Evolutionary conservation across 2,888 invertebrate genomes (phyloP), one percentile per base, ranked within the genome.

Genomic region (Unio delphinus): DNA sequence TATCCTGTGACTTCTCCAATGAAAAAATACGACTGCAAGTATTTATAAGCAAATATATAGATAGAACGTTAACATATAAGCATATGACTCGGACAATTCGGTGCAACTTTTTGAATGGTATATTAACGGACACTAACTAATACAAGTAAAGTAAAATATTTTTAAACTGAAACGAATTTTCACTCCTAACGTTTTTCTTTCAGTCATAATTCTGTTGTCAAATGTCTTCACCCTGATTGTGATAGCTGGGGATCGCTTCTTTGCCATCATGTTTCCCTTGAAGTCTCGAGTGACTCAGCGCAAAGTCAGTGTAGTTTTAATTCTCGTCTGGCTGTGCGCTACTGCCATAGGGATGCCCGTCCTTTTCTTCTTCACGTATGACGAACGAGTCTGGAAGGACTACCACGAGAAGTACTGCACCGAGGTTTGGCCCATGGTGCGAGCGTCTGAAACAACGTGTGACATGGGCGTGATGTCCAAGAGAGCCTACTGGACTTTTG

Each of bases 221-320:
- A 86, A 85, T 61, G 80, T 83, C 65, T 83, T 86, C 67, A 86
- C 85, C 8, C 70, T 86, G 67, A 76, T 84, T 67, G 85, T 83
- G 18, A 81, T 86, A 20, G 86, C 85, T 4, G 79, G 85, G 0
- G 86, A 86, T 72, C 79, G 86, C 26, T 86, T 86, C 73, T 85
- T 85, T 67, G 85, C 86, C 74, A 84, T 86, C 61, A 82, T 86
- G 73, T 86, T 83, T 64, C 86, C 86, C 0, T 72, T 86, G 72
- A 83, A 83, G 71, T 79, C 85, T 55, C 80, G 84, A 11, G 81
- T 84, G 26, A 85, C 83, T 7, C 78, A 83, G 54, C 76, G 85
- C 1, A 80, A 79, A 72, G 82, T 86, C 54, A 80, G 82, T 65
- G 65, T 83, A 54, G 77, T 86, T 18, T 72, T 84, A 15, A 68